Evolutionary conservation across 2,113 vertebrate species (phyloP).

Genomic region (Syrrhaptes paradoxus): DNA sequence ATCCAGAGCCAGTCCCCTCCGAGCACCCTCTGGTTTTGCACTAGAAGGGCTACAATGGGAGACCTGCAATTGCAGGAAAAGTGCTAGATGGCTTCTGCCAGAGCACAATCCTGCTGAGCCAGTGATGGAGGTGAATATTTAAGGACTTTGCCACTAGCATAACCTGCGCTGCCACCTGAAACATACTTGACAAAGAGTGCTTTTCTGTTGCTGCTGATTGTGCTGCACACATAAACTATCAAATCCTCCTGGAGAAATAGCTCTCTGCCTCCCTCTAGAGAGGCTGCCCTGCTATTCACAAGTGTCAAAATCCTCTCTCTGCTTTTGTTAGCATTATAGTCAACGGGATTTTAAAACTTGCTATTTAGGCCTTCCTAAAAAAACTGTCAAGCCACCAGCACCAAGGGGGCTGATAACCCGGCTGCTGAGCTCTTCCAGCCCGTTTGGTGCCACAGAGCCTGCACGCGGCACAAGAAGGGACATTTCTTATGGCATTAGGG

Average conservation of each 20-base stretch:
- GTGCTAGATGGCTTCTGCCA: not conserved
- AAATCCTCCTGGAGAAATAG: not conserved
- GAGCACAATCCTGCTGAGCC: conserved; percentile 48
- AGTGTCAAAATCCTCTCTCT: accelerated
- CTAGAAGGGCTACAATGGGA: not conserved
- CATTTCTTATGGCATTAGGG: accelerated
- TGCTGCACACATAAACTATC: not conserved
- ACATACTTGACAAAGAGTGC: not conserved
- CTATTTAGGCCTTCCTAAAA: not conserved
- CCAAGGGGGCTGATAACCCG: not conserved
- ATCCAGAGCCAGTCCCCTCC: not conserved
- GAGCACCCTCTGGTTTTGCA: not conserved
- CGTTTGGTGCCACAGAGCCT: accelerated
- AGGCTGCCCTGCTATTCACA: not conserved
- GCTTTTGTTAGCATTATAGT: accelerated
- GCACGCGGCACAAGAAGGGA: accelerated
- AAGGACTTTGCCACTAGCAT: conserved; percentile 21
- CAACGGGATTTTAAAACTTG: accelerated
- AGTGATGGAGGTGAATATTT: conserved; percentile 48
- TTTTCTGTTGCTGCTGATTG: not conserved
- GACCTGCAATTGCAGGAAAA: conserved; percentile 15
- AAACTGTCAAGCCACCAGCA: not conserved
- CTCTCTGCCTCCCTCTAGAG: conserved; percentile 74
- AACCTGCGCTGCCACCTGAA: conserved; percentile 49
- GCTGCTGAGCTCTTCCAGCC: not conserved